These are phyloP conservation scores for Halichoerus grypus DNA, from an alignment of 2,113 vertebrate species.

Conservation along the genomic window DNA sequence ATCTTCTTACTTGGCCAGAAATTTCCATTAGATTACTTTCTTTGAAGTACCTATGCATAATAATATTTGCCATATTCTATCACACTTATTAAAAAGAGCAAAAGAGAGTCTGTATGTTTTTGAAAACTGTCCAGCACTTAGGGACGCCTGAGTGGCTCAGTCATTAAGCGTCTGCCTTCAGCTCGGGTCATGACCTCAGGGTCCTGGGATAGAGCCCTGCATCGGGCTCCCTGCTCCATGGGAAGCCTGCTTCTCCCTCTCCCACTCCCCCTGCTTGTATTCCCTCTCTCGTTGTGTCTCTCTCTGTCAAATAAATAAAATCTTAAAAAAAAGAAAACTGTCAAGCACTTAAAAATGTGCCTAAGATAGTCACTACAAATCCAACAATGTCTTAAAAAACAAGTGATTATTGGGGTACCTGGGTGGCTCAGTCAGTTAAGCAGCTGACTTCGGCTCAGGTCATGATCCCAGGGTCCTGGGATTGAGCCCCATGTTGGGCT, in stretches of 20 bases:
- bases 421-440: neutral
- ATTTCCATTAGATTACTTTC: neutral
- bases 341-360: neutral
- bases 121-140: neutral
- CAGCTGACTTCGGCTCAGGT: neutral
- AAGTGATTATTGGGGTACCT: neutral
- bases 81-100: neutral
- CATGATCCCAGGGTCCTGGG: neutral
- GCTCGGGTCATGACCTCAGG: too few species aligned
- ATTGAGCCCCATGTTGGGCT: neutral
- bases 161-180: too few species aligned
- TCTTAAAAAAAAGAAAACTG: neutral
- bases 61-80: neutral
- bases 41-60: neutral
- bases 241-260: too few species aligned
- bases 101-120: conserved; percentile 1
- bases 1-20: neutral
- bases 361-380: conserved; percentile 17
- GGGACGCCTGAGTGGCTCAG: too few species aligned
- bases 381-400: neutral
- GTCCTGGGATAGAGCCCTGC: too few species aligned
- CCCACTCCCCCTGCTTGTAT: too few species aligned
- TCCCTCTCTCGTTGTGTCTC: too few species aligned
- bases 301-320: too few species aligned
- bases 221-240: too few species aligned